Evolutionary conservation across 2,113 vertebrate species (phyloP), one percentile per base, ranked within the genome.

Genomic region (Cromileptes altivelis): DNA sequence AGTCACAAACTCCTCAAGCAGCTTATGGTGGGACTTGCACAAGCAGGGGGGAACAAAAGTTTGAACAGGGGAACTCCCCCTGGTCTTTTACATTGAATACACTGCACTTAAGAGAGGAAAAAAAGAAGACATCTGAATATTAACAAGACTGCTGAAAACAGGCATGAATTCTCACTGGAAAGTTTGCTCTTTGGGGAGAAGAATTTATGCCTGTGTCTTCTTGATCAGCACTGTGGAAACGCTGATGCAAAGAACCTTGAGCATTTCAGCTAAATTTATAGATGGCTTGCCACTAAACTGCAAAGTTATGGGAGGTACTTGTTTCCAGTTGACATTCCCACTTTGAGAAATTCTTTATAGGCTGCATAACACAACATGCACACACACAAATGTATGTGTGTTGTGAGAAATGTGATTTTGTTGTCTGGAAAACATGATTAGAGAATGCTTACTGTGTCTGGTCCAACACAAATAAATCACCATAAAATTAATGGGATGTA

Each of bases 121-220:
- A 25, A 49, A 73, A 55, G 72, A 50, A 19, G 58, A 62, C 64
- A 78, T 79, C 60, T 84, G 81, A 88, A 88, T 87, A 89, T 81
- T 73, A 89, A 88, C 73, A 80, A 85, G 81, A 70, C n/a, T 50
- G 79, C 70, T 82, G 71, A 80, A 87, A 87, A 74, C 58, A 63
- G 23, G 57, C 73, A 69, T 62, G 64, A 82, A 85, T 65, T 83
- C 67, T 45, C n/a, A 52, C 62, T 80, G 78, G 64, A 78, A 88
- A 78, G 62, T 81, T 84, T 72, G 58, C 79, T 85, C 61, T 84
- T 74, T 21, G 52, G 69, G 62, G 60, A 49, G 64, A n/a, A 76
- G 78, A 86, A 92, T 93, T 90, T 90, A 90, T 87, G 57, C n/a
- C 40, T 4, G 23, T 70, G 77, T 87, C 77, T 90, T 73, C 64